Evolutionary conservation across 2,797 vertebrate species (phyloP).

Genomic region (Hypotaenidia philippensis): DNA sequence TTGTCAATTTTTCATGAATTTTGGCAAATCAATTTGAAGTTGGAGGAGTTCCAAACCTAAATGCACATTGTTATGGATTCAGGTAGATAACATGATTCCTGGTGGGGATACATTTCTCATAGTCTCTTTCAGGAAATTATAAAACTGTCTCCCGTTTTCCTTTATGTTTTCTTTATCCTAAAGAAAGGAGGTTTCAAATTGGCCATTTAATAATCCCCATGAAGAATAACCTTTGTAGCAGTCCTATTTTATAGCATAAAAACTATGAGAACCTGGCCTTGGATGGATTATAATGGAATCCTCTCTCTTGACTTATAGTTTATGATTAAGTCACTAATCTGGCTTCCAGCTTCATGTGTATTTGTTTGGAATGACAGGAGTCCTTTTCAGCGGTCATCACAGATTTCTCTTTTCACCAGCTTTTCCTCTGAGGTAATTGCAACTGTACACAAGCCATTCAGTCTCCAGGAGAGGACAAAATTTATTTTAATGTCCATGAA

Average conservation of each 20-base stretch:
- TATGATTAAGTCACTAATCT: conserved; percentile 65
- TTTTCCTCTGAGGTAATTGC: conserved; percentile 63
- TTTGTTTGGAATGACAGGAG: conserved; percentile 65
- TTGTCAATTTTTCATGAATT: conserved; percentile 21
- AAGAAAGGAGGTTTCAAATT: conserved; percentile 37
- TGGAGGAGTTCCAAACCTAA: conserved; percentile 59
- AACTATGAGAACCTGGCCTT: conserved; percentile 51
- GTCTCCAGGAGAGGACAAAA: conserved; percentile 26
- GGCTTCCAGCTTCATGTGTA: conserved; percentile 64
- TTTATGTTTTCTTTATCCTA: not conserved
- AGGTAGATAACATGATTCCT: not conserved
- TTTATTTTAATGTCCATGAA: conserved; percentile 58
- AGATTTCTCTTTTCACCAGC: conserved; percentile 53
- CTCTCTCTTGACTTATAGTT: conserved; percentile 38
- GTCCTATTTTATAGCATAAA: conserved; percentile 29
- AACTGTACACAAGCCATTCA: conserved; percentile 43
- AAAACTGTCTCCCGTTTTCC: not conserved
- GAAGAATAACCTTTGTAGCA: conserved; percentile 47
- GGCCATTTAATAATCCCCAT: conserved; percentile 35
- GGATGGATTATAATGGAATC: conserved; percentile 52
- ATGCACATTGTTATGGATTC: not conserved
- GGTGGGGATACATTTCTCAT: conserved; percentile 30
- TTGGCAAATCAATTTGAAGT: conserved; percentile 23
- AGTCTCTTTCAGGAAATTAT: conserved; percentile 26
- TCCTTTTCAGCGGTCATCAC: conserved; percentile 56